Conservation (phyloP, 2,888 invertebrate genomes). For the Dermolepida albohirtum region DNA sequence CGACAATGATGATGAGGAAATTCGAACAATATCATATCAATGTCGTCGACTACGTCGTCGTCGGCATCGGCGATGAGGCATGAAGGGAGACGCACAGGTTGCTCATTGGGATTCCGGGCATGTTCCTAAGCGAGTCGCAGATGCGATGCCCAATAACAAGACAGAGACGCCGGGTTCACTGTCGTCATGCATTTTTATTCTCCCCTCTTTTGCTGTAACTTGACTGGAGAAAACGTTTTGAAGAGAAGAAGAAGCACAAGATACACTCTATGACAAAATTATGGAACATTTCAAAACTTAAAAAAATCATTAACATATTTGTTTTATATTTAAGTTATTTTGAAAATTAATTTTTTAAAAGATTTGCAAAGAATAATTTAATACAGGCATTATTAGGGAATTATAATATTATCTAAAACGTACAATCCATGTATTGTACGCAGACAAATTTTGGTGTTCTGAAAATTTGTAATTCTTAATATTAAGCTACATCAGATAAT, state of each 20-base stretch:
- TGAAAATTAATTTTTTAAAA: no score
- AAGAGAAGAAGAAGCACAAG: constrained; percentile 8
- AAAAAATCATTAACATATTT: no score
- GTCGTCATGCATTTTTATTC: constrained; percentile 65
- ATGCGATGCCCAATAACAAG: constrained; percentile 60
- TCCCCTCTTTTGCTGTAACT: constrained; percentile 51
- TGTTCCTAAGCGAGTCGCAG: constrained; percentile 61
- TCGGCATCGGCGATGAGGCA: constrained; percentile 38
- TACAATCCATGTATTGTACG: no score
- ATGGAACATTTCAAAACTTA: no score
- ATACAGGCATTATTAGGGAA: no score
- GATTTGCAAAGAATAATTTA: no score
- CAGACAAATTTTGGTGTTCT: no score
- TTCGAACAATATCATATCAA: constrained; percentile 51
- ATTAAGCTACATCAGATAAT: no score
- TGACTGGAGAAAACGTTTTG: constrained; percentile 4
- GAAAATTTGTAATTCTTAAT: no score
- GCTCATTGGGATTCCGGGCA: constrained; percentile 63
- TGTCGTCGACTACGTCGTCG: constrained; percentile 40
- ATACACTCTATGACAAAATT: no score
- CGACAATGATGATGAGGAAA: constrained; percentile 48
- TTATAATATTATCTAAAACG: no score
- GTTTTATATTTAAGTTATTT: no score
- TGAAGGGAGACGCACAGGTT: constrained; percentile 56
- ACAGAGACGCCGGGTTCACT: constrained; percentile 59